Percentiles rank a stretch among this genome's conserved stretches.
phyloP scores from a whole-genome alignment of 2,888 invertebrate genomes.

The Entomobrya proxima region DNA sequence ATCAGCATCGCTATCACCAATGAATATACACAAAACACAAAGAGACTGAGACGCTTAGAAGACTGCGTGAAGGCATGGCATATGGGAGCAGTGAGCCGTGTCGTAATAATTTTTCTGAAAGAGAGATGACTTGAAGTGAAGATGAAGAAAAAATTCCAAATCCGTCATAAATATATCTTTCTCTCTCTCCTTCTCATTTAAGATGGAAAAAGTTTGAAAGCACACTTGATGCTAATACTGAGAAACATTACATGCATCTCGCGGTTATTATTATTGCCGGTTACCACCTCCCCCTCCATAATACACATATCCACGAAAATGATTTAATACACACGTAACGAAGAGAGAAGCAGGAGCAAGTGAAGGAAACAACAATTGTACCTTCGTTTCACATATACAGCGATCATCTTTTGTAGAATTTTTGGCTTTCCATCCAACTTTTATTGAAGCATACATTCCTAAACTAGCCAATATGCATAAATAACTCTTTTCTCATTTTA shows the following conservation, averaged over 20 bases:
- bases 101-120: constrained; percentile 66
- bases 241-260: constrained; percentile 38
- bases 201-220: constrained; percentile 53
- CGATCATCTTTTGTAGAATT: constrained; percentile 6
- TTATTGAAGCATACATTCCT: not conserved
- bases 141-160: constrained; percentile 64
- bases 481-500: constrained; percentile 67
- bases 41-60: not conserved
- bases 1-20: not conserved
- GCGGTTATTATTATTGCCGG: constrained; percentile 57
- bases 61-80: constrained; percentile 61
- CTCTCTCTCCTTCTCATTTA: constrained; percentile 35
- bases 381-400: no score
- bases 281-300: constrained; percentile 65
- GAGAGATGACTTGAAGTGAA: constrained; percentile 60
- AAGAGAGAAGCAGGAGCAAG: not conserved
- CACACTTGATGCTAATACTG: constrained; percentile 11
- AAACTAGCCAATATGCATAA: constrained; percentile 64
- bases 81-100: constrained; percentile 70
- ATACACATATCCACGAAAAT: constrained; percentile 49
- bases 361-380: constrained; percentile 17
- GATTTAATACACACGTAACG: constrained; percentile 59
- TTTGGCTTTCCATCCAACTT: constrained; percentile 43
- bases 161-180: constrained; percentile 69
- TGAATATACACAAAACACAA: not conserved